Evolutionary conservation across 2,113 vertebrate genomes (phyloP).

Genomic region (Oenanthe melanoleuca): DNA sequence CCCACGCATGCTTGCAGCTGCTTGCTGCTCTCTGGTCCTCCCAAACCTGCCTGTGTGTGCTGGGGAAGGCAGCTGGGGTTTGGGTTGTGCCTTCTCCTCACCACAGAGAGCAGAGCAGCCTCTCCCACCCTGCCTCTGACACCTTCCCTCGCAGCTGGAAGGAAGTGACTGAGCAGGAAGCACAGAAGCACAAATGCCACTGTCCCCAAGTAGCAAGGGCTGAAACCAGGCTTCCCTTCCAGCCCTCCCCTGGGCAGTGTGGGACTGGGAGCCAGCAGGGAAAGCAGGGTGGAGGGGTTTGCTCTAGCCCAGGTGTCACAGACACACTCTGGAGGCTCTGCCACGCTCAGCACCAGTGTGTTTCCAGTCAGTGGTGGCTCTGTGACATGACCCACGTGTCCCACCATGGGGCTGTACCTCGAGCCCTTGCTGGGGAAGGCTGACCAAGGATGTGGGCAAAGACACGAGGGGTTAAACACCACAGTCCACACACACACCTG

Average conservation of each 20-base stretch:
- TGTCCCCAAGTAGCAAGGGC: not conserved
- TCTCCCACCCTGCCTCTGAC: not conserved
- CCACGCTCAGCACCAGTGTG: not conserved
- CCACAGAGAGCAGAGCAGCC: not conserved
- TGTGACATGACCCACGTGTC: rapidly evolving
- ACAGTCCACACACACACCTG: rapidly evolving
- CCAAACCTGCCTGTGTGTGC: not conserved
- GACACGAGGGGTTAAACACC: rapidly evolving
- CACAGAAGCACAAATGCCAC: not conserved
- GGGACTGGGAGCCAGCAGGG: rapidly evolving
- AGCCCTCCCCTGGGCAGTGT: rapidly evolving
- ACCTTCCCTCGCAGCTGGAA: not conserved
- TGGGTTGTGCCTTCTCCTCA: not conserved
- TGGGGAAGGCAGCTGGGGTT: not conserved
- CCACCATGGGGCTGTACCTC: not conserved
- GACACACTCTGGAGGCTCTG: not conserved
- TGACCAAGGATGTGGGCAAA: not conserved
- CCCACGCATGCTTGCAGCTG: conserved; percentile 31
- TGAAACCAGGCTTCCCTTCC: rapidly evolving
- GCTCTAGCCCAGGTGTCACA: not conserved
- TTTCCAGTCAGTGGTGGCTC: rapidly evolving
- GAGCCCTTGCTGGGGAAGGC: not conserved
- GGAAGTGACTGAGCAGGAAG: conserved; percentile 16
- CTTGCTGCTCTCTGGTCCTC: conserved; percentile 5
- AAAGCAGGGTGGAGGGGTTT: not conserved